Evolutionary conservation across 1,140 invertebrate species (phyloP).

Genomic region (Aplysia californica): DNA sequence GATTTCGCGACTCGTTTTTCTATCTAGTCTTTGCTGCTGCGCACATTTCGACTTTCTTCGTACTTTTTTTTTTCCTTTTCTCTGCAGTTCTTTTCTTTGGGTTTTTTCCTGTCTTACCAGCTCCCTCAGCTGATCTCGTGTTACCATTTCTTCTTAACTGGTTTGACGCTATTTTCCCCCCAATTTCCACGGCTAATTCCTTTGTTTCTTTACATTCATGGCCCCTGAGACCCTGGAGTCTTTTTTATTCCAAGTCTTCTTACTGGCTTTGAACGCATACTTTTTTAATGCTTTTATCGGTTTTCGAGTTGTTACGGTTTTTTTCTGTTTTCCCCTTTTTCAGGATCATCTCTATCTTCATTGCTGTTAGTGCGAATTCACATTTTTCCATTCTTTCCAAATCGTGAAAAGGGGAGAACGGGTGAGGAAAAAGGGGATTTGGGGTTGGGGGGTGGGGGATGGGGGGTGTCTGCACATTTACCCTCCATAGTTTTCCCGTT

Average conservation of each 20-base stretch:
- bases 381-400: no score
- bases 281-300: no score
- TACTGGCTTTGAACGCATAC: neutral
- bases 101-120: neutral
- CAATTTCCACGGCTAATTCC: neutral
- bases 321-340: no score
- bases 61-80: neutral
- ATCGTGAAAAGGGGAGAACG: no score
- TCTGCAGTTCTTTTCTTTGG: slow-evolving; percentile 4
- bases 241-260: neutral
- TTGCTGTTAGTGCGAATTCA: no score
- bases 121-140: slow-evolving; percentile 6
- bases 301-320: no score
- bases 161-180: neutral
- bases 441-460: no score
- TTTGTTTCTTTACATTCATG: neutral
- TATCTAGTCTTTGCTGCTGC: neutral
- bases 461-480: no score
- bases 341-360: no score
- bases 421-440: no score
- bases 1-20: neutral
- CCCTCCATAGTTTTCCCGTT: no score
- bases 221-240: neutral
- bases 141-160: neutral
- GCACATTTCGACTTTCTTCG: neutral